Evolutionary conservation across 1,140 invertebrate genomes (phyloP).

Genomic region (Drosophila pallidifrons): DNA sequence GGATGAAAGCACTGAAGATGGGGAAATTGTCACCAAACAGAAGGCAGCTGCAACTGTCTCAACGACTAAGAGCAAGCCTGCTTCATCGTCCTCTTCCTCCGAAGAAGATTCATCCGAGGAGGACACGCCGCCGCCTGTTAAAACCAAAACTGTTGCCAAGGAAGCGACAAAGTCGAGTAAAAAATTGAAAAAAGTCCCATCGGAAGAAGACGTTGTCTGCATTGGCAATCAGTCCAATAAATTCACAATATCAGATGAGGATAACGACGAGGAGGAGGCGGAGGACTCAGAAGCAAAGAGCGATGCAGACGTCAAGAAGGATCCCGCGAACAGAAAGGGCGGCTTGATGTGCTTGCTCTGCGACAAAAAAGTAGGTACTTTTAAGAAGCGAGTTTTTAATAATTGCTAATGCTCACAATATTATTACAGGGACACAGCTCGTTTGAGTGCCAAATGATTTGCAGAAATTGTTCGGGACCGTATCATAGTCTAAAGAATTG

Average conservation of each 20-base stretch:
- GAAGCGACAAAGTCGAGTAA: conserved; percentile 41
- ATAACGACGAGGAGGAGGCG: conserved; percentile 22
- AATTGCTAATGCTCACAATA: background rate
- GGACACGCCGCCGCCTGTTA: conserved; percentile 13
- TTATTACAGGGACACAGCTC: conserved; percentile 68
- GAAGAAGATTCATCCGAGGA: conserved; percentile 44
- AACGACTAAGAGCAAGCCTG: conserved; percentile 24
- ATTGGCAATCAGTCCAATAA: conserved; percentile 61
- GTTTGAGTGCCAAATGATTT: conserved; percentile 80
- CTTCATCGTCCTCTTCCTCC: conserved; percentile 42
- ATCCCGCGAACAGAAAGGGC: conserved; percentile 21
- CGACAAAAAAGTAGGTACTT: conserved; percentile 59
- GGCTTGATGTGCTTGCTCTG: conserved; percentile 49
- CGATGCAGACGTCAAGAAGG: background rate
- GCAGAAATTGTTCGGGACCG: conserved; percentile 68
- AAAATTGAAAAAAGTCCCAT: conserved; percentile 33
- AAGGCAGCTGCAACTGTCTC: background rate
- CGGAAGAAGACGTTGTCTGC: conserved; percentile 74
- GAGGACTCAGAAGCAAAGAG: background rate
- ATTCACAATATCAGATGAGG: conserved; percentile 61
- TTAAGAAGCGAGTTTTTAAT: background rate
- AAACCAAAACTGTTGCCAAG: conserved; percentile 33
- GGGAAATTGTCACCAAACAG: conserved; percentile 41
- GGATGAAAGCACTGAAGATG: conserved; percentile 52
- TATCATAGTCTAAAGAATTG: conserved; percentile 73